phyloP scores from a whole-genome alignment of 30 jellyfish, hydroid and myxozoan species.

The Aurelia sp. region DNA sequence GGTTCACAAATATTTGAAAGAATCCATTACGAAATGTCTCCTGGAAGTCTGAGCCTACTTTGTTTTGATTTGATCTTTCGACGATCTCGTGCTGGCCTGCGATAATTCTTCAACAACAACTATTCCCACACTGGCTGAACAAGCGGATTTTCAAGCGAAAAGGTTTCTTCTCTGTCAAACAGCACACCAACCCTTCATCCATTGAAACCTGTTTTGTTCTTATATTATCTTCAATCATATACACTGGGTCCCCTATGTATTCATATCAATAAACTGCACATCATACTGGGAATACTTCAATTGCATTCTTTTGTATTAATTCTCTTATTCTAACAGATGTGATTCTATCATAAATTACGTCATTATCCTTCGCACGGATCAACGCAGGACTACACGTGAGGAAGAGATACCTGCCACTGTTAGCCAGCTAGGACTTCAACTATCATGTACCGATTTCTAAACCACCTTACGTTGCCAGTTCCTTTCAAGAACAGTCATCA shows the following conservation, averaged over 20 bases:
- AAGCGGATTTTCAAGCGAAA: conserved; percentile 19
- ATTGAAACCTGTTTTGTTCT: not conserved
- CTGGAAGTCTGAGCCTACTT: not conserved
- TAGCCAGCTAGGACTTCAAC: too few species aligned
- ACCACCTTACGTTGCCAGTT: too few species aligned
- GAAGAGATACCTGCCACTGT: too few species aligned
- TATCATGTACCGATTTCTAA: too few species aligned
- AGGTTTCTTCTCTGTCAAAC: not conserved
- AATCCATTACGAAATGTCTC: not conserved
- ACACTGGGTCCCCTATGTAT: not conserved
- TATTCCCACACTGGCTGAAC: conserved; percentile 4
- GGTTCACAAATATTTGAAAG: too few species aligned
- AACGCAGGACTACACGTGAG: too few species aligned
- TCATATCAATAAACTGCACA: conserved; percentile 9
- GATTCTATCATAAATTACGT: not conserved
- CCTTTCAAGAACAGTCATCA: too few species aligned
- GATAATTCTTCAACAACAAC: conserved; percentile 1
- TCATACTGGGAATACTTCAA: conserved; percentile 29
- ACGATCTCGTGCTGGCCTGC: conserved; percentile 15
- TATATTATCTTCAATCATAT: conserved; percentile 4
- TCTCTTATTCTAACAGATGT: conserved; percentile 5
- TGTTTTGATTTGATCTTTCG: not conserved
- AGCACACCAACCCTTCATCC: not conserved
- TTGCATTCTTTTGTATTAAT: not conserved
- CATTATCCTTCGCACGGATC: too few species aligned